Evolutionary conservation across 1,140 invertebrate genomes (phyloP).

Genomic region (Diorhabda sublineata): DNA sequence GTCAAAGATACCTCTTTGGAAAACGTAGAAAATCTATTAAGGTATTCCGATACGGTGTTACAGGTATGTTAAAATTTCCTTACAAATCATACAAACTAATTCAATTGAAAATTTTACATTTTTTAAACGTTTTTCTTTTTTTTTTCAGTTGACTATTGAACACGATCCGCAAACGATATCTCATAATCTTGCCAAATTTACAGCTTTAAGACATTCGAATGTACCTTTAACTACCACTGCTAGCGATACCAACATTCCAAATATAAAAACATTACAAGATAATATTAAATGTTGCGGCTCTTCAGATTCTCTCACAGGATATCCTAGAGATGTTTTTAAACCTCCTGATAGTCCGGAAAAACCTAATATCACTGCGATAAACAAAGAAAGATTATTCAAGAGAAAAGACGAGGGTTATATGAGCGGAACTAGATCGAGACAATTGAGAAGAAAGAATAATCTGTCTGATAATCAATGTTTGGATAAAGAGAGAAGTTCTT

Average conservation of each 20-base stretch:
- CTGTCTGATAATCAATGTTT: slow-evolving; percentile 44
- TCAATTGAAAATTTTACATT: background rate
- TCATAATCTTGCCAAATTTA: slow-evolving; percentile 37
- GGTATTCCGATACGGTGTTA: slow-evolving; percentile 67
- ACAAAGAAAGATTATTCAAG: slow-evolving; percentile 65
- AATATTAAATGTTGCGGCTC: slow-evolving; percentile 32
- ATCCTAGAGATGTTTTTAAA: background rate
- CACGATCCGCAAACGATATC: slow-evolving; percentile 76
- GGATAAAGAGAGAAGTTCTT: slow-evolving; percentile 77
- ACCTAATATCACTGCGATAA: background rate
- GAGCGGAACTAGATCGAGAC: slow-evolving; percentile 48
- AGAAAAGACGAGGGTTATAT: slow-evolving; percentile 59
- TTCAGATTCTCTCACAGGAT: slow-evolving; percentile 28
- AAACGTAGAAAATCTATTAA: slow-evolving; percentile 71
- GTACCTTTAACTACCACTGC: slow-evolving; percentile 39
- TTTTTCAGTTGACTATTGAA: slow-evolving; percentile 73
- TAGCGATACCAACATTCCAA: slow-evolving; percentile 46
- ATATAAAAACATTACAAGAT: slow-evolving; percentile 30
- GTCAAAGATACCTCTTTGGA: slow-evolving; percentile 74
- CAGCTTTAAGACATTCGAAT: slow-evolving; percentile 41
- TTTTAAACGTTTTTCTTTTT: background rate
- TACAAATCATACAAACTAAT: too few relatives aligned
- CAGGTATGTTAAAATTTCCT: slow-evolving; percentile 53
- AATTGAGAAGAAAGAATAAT: slow-evolving; percentile 47
- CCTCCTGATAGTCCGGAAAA: background rate